These are phyloP conservation scores for Palythoa caribaeorum DNA, from an alignment of 92 coral and sea anemone genomes.

Conservation along the genomic window DNA sequence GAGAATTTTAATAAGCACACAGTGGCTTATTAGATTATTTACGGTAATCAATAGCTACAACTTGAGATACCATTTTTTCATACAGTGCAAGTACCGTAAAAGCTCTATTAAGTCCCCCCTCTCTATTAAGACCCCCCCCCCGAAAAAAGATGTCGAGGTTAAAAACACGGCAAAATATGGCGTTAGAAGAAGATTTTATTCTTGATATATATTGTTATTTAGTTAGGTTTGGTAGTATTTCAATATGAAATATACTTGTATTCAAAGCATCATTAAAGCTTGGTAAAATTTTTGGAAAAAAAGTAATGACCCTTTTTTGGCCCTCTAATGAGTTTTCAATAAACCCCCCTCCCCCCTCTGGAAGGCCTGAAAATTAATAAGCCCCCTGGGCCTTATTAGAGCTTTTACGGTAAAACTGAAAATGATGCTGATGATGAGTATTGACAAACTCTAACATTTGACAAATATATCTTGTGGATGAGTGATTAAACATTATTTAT, in stretches of 20 bases:
- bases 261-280: not conserved
- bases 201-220: no score
- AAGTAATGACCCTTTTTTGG: constrained; percentile 1
- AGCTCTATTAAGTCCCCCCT: constrained; percentile 13
- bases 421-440: constrained; percentile 19
- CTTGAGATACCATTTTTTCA: constrained; percentile 6
- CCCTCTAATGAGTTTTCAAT: not conserved
- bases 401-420: constrained; percentile 4
- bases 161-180: no score
- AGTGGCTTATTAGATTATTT: constrained; percentile 6
- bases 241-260: not conserved
- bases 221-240: constrained; percentile 2
- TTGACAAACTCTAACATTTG: constrained; percentile 12
- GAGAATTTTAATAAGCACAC: constrained; percentile 6
- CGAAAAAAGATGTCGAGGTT: no score
- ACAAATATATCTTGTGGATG: constrained; percentile 5
- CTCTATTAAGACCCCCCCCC: not conserved
- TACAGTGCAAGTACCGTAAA: constrained; percentile 9
- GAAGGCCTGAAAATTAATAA: not conserved
- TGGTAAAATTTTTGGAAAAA: not conserved
- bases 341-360: not conserved
- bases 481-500: constrained; percentile 1
- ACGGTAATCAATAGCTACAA: not conserved
- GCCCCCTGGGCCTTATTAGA: constrained; percentile 27
- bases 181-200: no score